A percentile compares a stretch with the other conserved stretches of the same genome.
These are phyloP conservation scores for Noctua janthina DNA, from an alignment of 2,888 invertebrate genomes.

Conservation along the genomic window DNA sequence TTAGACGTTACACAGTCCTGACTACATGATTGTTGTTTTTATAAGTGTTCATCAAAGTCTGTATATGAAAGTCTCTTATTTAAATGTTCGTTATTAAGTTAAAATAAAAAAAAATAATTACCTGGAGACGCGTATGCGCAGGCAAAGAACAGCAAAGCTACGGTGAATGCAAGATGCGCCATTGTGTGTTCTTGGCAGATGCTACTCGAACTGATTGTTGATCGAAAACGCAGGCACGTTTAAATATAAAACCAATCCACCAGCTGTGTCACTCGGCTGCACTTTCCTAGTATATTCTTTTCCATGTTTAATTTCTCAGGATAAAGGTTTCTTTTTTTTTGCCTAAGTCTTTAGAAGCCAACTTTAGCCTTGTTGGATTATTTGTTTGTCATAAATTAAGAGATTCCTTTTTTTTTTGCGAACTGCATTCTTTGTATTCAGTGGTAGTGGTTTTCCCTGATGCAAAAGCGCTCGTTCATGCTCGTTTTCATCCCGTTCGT, in stretches of 20 bases:
- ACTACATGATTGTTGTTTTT: neutral
- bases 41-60: neutral
- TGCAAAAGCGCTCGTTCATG: too few species aligned
- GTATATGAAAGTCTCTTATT: neutral
- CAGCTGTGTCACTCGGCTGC: slow-evolving; percentile 15
- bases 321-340: neutral
- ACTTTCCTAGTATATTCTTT: neutral
- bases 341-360: neutral
- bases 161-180: slow-evolving; percentile 9
- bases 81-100: neutral
- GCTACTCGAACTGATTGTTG: slow-evolving; percentile 11
- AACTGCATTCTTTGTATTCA: neutral
- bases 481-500: too few species aligned
- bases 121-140: slow-evolving; percentile 27
- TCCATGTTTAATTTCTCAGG: neutral
- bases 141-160: slow-evolving; percentile 7
- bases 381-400: neutral
- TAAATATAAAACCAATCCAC: slow-evolving; percentile 13
- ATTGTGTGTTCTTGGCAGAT: slow-evolving; percentile 9
- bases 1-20: neutral
- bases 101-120: slow-evolving; percentile 4
- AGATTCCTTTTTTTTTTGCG: too few species aligned
- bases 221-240: neutral
- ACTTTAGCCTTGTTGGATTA: neutral
- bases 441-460: neutral